Evolutionary conservation across 2,888 invertebrate species (phyloP).

Genomic region (Ctenicera cuprea): DNA sequence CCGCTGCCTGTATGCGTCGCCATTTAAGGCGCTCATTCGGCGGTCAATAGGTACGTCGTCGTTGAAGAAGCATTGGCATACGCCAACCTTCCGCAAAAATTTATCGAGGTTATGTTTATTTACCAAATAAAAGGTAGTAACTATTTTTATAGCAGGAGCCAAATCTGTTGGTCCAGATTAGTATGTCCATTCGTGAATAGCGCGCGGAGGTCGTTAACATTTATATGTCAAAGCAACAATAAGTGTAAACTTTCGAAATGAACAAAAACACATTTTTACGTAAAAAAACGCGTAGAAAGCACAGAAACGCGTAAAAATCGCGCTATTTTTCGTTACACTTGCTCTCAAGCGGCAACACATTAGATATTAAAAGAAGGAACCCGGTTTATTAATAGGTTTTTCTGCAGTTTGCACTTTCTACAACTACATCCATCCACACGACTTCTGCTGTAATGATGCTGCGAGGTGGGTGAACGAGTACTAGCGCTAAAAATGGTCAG

Average conservation of each 20-base stretch:
- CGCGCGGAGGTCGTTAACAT: constrained; percentile 37
- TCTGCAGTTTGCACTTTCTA: constrained; percentile 42
- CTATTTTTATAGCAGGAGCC: constrained; percentile 14
- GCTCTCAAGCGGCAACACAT: neutral
- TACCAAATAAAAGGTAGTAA: constrained; percentile 22
- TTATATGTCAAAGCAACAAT: constrained; percentile 14
- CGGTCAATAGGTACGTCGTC: constrained; percentile 37
- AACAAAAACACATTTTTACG: constrained; percentile 8
- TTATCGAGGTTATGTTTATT: constrained; percentile 42
- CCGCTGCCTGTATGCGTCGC: constrained; percentile 57
- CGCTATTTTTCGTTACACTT: constrained; percentile 16
- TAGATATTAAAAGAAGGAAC: neutral
- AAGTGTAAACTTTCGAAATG: constrained; percentile 15
- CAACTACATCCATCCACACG: constrained; percentile 9
- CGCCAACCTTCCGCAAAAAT: constrained; percentile 31
- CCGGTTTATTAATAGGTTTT: constrained; percentile 26
- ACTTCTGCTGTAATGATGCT: constrained; percentile 3
- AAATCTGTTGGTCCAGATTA: constrained; percentile 1
- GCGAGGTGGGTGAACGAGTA: constrained; percentile 34
- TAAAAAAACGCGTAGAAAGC: constrained; percentile 16
- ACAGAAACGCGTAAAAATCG: constrained; percentile 4
- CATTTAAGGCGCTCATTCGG: constrained; percentile 61
- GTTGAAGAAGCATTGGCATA: constrained; percentile 26
- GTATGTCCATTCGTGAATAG: constrained; percentile 8
- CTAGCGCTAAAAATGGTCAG: constrained; percentile 24